These are phyloP conservation scores for Nephrotoma guestfalica DNA, from an alignment of 2,888 invertebrate genomes.

Conservation along the genomic window DNA sequence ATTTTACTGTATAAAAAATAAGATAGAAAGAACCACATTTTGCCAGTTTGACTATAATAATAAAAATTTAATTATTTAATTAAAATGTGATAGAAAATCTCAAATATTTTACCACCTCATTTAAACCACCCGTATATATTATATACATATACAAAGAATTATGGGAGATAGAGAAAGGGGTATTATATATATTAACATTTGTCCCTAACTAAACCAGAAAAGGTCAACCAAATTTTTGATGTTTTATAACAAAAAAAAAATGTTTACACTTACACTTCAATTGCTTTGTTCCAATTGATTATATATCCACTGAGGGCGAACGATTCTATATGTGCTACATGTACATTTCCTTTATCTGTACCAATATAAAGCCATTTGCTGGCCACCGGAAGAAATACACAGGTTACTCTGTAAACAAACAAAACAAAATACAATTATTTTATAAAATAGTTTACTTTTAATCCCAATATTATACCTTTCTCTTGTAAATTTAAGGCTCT, in stretches of 20 bases:
- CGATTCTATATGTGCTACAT: slow-evolving; percentile 91
- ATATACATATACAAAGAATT: not conserved
- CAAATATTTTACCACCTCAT: not conserved
- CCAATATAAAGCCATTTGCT: slow-evolving; percentile 98
- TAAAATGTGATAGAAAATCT: not conserved
- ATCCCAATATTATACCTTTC: slow-evolving; percentile 56
- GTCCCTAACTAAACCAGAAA: not conserved
- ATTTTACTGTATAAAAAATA: not conserved
- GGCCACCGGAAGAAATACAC: slow-evolving; percentile 87
- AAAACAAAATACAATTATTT: not conserved
- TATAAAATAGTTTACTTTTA: not conserved
- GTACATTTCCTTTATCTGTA: slow-evolving; percentile 95
- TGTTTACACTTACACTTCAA: slow-evolving; percentile 80
- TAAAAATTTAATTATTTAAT: not conserved
- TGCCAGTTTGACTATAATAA: not conserved
- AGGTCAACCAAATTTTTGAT: not conserved
- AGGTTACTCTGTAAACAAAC: slow-evolving; percentile 62
- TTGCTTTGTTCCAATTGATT: slow-evolving; percentile 99
- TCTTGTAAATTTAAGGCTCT: slow-evolving; percentile 93
- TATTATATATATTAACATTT: not conserved
- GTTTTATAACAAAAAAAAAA: not conserved
- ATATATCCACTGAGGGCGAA: slow-evolving; percentile 95
- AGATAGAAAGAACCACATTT: not conserved
- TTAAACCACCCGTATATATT: not conserved
- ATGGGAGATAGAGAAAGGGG: not conserved